Percentiles rank a stretch among this genome's conserved stretches.
Conservation (phyloP, 2,888 invertebrate species). For the Miltochrista miniata region DNA sequence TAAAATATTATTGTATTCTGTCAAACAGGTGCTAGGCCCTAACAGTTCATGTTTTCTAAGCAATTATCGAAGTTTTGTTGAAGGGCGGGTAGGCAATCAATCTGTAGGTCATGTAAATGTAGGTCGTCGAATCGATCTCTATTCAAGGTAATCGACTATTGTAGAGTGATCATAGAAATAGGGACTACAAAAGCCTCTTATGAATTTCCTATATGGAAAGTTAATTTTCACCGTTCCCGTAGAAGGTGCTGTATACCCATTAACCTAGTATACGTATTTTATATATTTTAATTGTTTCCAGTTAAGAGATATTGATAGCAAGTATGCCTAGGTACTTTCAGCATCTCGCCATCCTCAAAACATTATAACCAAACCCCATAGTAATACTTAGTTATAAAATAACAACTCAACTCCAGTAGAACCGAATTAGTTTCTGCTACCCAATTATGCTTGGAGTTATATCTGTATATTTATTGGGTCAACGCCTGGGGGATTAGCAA, state of each 20-base stretch:
- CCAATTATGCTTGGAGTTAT: neutral
- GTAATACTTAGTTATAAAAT: constrained; percentile 16
- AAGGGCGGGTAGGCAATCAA: constrained; percentile 39
- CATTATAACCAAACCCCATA: constrained; percentile 32
- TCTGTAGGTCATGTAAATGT: constrained; percentile 35
- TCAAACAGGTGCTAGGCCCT: constrained; percentile 7
- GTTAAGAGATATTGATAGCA: no score
- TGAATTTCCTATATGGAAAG: neutral
- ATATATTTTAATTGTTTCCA: no score
- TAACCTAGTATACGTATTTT: no score
- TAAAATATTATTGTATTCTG: constrained; percentile 12
- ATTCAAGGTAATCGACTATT: constrained; percentile 29
- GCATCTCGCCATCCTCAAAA: constrained; percentile 62
- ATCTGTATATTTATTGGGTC: neutral
- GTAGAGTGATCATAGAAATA: constrained; percentile 18
- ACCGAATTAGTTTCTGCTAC: neutral
- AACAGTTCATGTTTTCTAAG: constrained; percentile 23
- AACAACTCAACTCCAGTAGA: no score
- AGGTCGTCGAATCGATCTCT: constrained; percentile 33
- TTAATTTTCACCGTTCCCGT: no score
- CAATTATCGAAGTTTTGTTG: constrained; percentile 32
- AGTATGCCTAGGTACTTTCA: constrained; percentile 25
- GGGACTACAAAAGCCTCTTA: constrained; percentile 1
- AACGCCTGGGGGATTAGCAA: neutral
- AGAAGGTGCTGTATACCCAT: no score